These are phyloP conservation scores for Diachasmimorpha longicaudata DNA, from an alignment of 1,140 invertebrate genomes.

Conservation along the genomic window DNA sequence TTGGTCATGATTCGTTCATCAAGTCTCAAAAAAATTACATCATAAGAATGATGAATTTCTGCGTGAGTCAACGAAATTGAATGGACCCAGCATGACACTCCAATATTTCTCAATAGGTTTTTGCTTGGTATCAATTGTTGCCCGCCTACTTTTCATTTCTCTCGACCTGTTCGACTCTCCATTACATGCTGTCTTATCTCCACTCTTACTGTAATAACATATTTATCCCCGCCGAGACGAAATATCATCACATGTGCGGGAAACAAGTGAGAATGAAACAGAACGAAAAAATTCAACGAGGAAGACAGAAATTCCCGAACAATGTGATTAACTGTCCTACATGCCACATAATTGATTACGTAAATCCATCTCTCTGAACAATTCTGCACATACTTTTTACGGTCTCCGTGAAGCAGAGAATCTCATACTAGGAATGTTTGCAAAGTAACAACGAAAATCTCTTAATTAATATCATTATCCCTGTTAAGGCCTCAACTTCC, in stretches of 20 bases:
- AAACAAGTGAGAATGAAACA: neutral
- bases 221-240: neutral
- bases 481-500: slow-evolving; percentile 27
- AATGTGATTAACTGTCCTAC: neutral
- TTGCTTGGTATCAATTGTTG: no score
- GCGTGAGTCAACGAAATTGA: neutral
- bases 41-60: neutral
- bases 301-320: neutral
- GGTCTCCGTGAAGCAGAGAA: neutral
- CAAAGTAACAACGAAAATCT: slow-evolving; percentile 7
- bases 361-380: slow-evolving; percentile 1
- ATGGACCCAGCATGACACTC: neutral
- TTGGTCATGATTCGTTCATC: no score
- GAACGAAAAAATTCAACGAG: neutral
- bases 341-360: slow-evolving; percentile 20
- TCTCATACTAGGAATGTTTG: slow-evolving; percentile 8
- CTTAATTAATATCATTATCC: slow-evolving; percentile 34
- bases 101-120: neutral
- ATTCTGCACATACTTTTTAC: neutral
- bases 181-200: neutral
- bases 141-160: neutral
- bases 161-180: neutral
- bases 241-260: neutral
- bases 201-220: neutral
- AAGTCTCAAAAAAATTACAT: neutral